Percentiles rank a stretch among this genome's conserved stretches.
Evolutionary conservation across 2,888 invertebrate species (phyloP).

Genomic region (Rhamphomyia laevipes): DNA sequence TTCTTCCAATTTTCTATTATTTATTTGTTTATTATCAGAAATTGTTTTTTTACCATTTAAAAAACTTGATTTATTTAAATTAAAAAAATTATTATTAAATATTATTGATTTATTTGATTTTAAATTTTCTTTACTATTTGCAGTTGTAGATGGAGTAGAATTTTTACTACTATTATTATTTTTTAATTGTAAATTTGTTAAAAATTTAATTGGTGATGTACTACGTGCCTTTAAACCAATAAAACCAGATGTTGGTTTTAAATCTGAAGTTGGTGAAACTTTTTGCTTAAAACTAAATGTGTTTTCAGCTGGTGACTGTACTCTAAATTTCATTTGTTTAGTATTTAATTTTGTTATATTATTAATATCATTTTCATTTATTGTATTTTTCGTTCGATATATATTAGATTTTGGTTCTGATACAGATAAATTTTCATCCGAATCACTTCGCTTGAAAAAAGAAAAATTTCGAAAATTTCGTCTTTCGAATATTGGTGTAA

Average conservation of each 20-base stretch:
- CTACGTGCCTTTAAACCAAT: background rate
- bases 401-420: conserved; percentile 2
- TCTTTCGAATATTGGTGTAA: conserved; percentile 35
- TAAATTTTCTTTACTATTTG: background rate
- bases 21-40: background rate
- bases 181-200: background rate
- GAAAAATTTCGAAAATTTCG: conserved; percentile 16
- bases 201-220: background rate
- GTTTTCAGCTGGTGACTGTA: conserved; percentile 12
- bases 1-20: background rate
- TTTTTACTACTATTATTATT: background rate
- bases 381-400: background rate
- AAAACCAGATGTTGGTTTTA: conserved; percentile 14
- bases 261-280: conserved; percentile 16
- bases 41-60: conserved; percentile 4
- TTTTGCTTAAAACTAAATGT: conserved; percentile 16
- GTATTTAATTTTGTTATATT: background rate
- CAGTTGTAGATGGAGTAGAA: background rate
- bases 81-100: conserved; percentile 14
- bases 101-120: conserved; percentile 4
- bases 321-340: background rate
- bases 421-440: conserved; percentile 30
- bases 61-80: conserved; percentile 12
- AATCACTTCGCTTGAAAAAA: conserved; percentile 21
- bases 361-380: background rate